Conservation (phyloP, 2,113 vertebrate species). For the Capreolus pygargus region DNA sequence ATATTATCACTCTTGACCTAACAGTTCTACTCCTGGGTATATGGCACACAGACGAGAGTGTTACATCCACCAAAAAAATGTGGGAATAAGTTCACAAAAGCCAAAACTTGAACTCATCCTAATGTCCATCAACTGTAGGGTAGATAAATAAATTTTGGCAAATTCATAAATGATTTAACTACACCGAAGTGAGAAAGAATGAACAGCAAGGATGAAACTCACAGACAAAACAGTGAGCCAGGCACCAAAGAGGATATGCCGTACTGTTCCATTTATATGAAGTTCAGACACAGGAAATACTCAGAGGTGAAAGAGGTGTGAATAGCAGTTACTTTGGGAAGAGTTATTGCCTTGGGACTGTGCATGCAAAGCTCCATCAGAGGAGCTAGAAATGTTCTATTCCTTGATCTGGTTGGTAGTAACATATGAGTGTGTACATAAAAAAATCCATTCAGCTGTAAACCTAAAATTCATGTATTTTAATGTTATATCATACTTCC, state of each 20-base stretch:
- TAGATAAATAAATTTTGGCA: not conserved
- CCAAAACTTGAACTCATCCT: not conserved
- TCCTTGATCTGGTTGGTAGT: not conserved
- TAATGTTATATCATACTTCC: not conserved
- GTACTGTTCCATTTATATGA: not conserved
- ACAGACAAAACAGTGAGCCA: not conserved
- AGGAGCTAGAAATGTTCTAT: not conserved
- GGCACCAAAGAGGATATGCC: not conserved
- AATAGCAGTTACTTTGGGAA: not conserved
- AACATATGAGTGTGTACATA: not conserved
- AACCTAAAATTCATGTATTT: not conserved
- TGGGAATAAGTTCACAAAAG: slow-evolving; percentile 8
- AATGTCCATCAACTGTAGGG: not conserved
- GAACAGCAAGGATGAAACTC: not conserved
- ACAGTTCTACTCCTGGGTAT: not conserved
- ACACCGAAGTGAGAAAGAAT: not conserved
- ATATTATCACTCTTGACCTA: not conserved
- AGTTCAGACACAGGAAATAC: not conserved
- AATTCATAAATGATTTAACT: not conserved
- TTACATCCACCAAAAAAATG: not conserved
- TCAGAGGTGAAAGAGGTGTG: not conserved
- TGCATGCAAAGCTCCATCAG: not conserved
- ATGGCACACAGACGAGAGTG: not conserved
- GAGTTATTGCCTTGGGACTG: not conserved
- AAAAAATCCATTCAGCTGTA: not conserved